A percentile compares a stretch with the other conserved stretches of the same genome.
phyloP scores from a whole-genome alignment of 2,113 vertebrate genomes.

The Todiramphus saurophagus region DNA sequence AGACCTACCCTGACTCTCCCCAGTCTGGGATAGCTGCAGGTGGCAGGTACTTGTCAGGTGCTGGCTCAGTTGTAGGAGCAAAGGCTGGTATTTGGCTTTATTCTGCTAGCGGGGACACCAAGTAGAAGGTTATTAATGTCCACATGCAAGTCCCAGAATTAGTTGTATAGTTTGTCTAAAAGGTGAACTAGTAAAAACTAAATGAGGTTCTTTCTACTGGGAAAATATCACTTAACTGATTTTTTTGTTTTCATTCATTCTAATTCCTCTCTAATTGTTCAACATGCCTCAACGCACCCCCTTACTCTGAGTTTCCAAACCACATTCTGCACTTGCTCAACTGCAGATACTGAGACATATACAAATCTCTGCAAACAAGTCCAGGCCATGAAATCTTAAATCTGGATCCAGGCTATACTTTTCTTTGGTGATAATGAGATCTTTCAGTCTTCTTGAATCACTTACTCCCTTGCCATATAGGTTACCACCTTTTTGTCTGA shows the following conservation, averaged over 20 bases:
- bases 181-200: not conserved
- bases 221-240: not conserved
- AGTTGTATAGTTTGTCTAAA: not conserved
- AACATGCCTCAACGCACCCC: not conserved
- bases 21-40: not conserved
- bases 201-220: not conserved
- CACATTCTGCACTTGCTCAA: not conserved
- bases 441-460: not conserved
- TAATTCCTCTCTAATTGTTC: not conserved
- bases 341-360: not conserved
- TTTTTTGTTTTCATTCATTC: not conserved
- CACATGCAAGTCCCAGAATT: not conserved
- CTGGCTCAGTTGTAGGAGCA: not conserved
- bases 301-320: not conserved
- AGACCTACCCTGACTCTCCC: not conserved
- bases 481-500: not conserved
- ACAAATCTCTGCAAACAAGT: not conserved
- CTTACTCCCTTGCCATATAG: not conserved
- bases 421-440: not conserved
- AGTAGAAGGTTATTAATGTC: not conserved
- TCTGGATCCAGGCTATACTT: not conserved
- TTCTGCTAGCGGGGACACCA: not conserved
- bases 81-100: not conserved
- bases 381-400: not conserved
- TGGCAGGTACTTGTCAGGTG: not conserved